Percentiles rank a stretch among this genome's conserved stretches.
Conservation (phyloP, 1,140 invertebrate species). For the Pseudomyrmex pallidus region DNA sequence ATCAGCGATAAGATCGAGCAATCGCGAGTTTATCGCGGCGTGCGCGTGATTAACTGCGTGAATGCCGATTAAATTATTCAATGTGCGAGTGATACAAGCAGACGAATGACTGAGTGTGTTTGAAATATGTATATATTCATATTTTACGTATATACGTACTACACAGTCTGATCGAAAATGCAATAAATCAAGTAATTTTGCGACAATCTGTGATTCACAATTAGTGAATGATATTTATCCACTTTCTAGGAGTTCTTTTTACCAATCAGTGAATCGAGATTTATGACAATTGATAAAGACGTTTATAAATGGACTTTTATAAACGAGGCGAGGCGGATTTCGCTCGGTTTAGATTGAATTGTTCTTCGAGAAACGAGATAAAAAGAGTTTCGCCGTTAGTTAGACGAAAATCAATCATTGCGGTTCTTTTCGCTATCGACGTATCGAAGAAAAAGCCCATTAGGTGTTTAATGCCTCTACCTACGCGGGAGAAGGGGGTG, state of each 20-base stretch:
- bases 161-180: not conserved
- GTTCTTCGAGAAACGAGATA: conserved; percentile 35
- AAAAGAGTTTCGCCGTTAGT: conserved; percentile 42
- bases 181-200: not conserved
- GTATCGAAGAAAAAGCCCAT: conserved; percentile 42
- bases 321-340: conserved; percentile 8
- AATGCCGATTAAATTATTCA: not conserved
- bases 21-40: not conserved
- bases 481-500: not conserved
- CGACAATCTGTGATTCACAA: not conserved
- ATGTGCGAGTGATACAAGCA: not conserved
- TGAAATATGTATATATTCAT: not conserved
- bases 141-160: not conserved
- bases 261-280: not conserved
- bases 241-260: not conserved
- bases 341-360: conserved; percentile 43
- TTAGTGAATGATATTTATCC: not conserved
- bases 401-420: conserved; percentile 59
- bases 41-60: not conserved
- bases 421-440: conserved; percentile 41
- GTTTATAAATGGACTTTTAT: conserved; percentile 8
- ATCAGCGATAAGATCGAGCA: not conserved
- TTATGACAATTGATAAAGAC: not conserved
- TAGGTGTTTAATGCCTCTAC: conserved; percentile 50
- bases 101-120: not conserved